Conservation (phyloP, 2,888 invertebrate genomes). For the Aromia moschata region DNA sequence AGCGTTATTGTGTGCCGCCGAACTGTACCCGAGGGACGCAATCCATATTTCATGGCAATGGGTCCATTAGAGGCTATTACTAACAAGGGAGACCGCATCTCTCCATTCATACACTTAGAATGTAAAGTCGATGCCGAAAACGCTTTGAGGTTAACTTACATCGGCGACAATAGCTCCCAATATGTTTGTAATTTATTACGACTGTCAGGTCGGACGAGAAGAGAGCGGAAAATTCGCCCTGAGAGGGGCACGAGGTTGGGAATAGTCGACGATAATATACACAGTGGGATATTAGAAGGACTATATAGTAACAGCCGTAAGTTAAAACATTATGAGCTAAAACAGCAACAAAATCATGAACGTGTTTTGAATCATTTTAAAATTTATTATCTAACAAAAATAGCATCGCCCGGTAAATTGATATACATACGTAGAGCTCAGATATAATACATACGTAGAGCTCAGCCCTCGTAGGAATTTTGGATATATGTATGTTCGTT, state of each 20-base stretch:
- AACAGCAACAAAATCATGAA: too few species aligned
- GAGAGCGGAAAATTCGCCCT: constrained; percentile 36
- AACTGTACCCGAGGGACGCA: constrained; percentile 53
- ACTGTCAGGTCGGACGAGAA: constrained; percentile 48
- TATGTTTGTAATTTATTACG: constrained; percentile 58
- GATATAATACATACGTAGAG: too few species aligned
- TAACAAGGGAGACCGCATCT: constrained; percentile 52
- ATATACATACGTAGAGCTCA: too few species aligned
- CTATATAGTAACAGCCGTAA: too few species aligned
- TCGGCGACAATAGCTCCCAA: constrained; percentile 56
- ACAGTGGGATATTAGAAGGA: background rate
- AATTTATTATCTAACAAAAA: too few species aligned
- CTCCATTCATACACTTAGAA: constrained; percentile 47
- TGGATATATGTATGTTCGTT: too few species aligned
- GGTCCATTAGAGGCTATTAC: constrained; percentile 61
- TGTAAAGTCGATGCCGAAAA: constrained; percentile 53
- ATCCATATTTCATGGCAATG: constrained; percentile 61
- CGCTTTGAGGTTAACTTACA: constrained; percentile 58
- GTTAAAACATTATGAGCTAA: too few species aligned
- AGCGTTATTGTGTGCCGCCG: constrained; percentile 40
- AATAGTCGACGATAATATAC: background rate
- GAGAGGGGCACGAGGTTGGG: constrained; percentile 38
- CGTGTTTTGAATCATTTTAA: too few species aligned
- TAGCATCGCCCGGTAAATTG: too few species aligned
- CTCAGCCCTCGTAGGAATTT: too few species aligned